Conservation (phyloP, 2,888 invertebrate genomes). For the Hydriomena furcata region DNA sequence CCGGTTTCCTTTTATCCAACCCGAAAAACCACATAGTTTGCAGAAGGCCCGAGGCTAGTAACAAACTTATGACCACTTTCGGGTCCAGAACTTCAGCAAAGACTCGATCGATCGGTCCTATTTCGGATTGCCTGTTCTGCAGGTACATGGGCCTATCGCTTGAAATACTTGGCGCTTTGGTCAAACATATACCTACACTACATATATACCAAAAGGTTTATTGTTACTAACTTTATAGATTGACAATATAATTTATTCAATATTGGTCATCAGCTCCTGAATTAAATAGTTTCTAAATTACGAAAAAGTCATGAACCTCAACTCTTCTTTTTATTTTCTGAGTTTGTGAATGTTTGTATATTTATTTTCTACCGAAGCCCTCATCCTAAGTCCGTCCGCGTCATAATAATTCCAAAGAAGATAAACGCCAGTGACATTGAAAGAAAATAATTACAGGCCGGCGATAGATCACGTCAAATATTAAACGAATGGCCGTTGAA, state of each 20-base stretch:
- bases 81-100: slow-evolving; percentile 1
- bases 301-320: no score
- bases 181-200: no score
- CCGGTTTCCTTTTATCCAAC: not conserved
- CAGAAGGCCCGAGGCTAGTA: slow-evolving; percentile 2
- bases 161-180: no score
- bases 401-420: slow-evolving; percentile 26
- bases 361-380: not conserved
- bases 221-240: no score
- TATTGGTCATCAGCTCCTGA: no score
- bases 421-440: slow-evolving; percentile 31
- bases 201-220: no score
- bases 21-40: not conserved
- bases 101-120: not conserved
- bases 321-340: no score
- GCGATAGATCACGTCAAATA: slow-evolving; percentile 37
- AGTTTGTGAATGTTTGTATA: no score
- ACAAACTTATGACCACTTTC: slow-evolving; percentile 4
- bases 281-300: no score
- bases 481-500: slow-evolving; percentile 22
- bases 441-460: slow-evolving; percentile 32
- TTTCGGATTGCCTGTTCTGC: not conserved
- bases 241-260: no score
- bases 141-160: no score
- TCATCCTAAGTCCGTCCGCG: slow-evolving; percentile 15